Base-by-base conservation (phyloP, 2,113 vertebrate genomes). In the Oenanthe oenanthe region DNA sequence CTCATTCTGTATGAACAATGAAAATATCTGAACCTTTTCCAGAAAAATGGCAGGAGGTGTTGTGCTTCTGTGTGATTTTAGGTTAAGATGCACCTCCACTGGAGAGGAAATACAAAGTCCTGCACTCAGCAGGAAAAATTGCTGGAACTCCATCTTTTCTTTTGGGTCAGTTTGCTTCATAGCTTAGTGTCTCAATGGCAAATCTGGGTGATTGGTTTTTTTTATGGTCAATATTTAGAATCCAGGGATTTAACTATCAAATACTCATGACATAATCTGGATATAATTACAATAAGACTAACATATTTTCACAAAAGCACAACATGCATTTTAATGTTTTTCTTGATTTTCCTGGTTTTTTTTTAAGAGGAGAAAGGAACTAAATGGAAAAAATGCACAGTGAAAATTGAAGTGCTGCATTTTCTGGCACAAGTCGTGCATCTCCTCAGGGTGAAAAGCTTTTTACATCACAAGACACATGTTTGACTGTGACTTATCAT, bases 401-500 rank as follows among this genome's bases (percentile, higher is more conserved):
- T 38, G 32, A 65, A 24, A 74, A 66, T 15, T 7, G 13, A 13
- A 22, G 45, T 88, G 13, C 1, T 7, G 24, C 38, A 43, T 79
- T 89, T 82, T 74, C 57, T 89, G 40, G 36, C 25, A 40, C 0
- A 0, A 84, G 18, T 45, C 12, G 24, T 47, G 42, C 21, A 8
- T 75, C 53, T 92, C 32, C 2, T 5, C 34, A 58, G 77, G 66
- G 16, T 75, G 56, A 74, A 94, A 95, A 92, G 13, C 51, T 91
- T 75, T 77, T 93, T 73, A 76, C 17, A 77, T 93, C 82, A 43
- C 29, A 76, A 70, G 79, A 54, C 60, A 76, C 13, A 5, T 57
- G n/a, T 90, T 86, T 95, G 66, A 24, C 34, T 86, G 28, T 86
- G 51, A 82, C 19, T 80, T 93, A 60, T 10, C 70, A 57, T 80